Evolutionary conservation across 2,113 vertebrate genomes (phyloP).

Genomic region (Pygoscelis antarcticus): DNA sequence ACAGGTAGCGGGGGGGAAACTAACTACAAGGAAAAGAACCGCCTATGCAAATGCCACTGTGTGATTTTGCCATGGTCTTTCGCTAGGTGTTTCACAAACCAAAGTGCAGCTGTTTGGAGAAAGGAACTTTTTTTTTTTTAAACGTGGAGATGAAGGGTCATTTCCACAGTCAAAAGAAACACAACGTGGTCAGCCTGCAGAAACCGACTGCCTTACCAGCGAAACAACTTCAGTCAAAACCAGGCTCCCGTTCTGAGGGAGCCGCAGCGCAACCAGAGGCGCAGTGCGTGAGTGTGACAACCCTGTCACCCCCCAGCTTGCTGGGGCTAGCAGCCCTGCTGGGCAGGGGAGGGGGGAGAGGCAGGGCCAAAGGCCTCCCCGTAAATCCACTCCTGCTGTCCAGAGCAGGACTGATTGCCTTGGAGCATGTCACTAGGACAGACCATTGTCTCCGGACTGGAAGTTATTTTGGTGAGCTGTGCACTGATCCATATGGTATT

Average conservation of each 20-base stretch:
- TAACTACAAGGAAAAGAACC: neutral
- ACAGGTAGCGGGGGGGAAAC: neutral
- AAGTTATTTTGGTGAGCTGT: neutral
- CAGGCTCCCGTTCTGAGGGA: accelerated
- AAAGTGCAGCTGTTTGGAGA: neutral
- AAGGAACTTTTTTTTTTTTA: neutral
- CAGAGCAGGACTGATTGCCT: neutral
- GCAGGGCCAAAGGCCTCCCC: neutral
- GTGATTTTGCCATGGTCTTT: neutral
- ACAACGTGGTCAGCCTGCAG: neutral
- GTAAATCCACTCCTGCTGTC: neutral
- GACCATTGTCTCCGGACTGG: neutral
- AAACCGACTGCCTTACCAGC: neutral
- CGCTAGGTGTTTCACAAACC: neutral
- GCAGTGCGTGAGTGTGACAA: neutral
- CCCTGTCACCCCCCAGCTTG: neutral
- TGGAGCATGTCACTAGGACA: neutral
- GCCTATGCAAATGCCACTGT: neutral
- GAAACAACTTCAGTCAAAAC: neutral
- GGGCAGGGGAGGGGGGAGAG: neutral
- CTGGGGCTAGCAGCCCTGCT: neutral
- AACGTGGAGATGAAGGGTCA: accelerated
- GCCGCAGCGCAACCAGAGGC: neutral
- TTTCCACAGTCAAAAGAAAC: neutral
- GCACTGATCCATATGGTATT: neutral